These are phyloP conservation scores for Parnassius orleans DNA, from an alignment of 2,888 invertebrate genomes.

Conservation along the genomic window DNA sequence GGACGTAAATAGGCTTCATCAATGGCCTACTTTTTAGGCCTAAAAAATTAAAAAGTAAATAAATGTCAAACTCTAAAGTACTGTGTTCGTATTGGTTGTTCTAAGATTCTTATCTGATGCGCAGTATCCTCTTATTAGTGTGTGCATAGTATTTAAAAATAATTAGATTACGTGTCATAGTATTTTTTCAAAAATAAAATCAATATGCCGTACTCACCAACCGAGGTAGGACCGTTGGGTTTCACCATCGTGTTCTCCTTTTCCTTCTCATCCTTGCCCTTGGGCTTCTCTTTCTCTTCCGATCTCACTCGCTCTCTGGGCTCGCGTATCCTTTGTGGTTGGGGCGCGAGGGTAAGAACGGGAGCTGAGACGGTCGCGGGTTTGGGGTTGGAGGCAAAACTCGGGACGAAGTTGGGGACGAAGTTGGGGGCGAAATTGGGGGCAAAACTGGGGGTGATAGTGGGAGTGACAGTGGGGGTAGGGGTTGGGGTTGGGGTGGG, in stretches of 20 bases:
- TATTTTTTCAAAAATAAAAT: too few species aligned
- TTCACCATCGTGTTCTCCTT: slow-evolving; percentile 37
- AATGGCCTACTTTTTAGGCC: too few species aligned
- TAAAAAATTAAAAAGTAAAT: too few species aligned
- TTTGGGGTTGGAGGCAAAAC: slow-evolving; percentile 31
- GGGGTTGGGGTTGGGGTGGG: slow-evolving; percentile 19
- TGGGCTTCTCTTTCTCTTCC: slow-evolving; percentile 51
- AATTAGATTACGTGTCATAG: too few species aligned
- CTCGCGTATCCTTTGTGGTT: slow-evolving; percentile 58
- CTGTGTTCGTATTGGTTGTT: too few species aligned
- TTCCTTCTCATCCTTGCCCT: slow-evolving; percentile 37
- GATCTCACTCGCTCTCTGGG: slow-evolving; percentile 51
- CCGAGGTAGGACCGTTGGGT: slow-evolving; percentile 52
- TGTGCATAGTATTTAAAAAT: too few species aligned
- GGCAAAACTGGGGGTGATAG: slow-evolving; percentile 45
- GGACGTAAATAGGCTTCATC: too few species aligned
- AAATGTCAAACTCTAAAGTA: too few species aligned
- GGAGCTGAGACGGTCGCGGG: slow-evolving; percentile 21
- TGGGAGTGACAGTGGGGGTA: too few species aligned
- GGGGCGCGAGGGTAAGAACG: slow-evolving; percentile 32
- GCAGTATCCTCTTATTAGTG: too few species aligned
- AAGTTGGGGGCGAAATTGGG: slow-evolving; percentile 13
- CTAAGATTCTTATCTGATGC: too few species aligned
- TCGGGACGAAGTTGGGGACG: slow-evolving; percentile 33
- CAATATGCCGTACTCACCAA: slow-evolving; percentile 46